Percentiles rank a stretch among this genome's conserved stretches.
These are phyloP conservation scores for Drosophila atripex DNA, from an alignment of 2,888 invertebrate species.

Conservation along the genomic window DNA sequence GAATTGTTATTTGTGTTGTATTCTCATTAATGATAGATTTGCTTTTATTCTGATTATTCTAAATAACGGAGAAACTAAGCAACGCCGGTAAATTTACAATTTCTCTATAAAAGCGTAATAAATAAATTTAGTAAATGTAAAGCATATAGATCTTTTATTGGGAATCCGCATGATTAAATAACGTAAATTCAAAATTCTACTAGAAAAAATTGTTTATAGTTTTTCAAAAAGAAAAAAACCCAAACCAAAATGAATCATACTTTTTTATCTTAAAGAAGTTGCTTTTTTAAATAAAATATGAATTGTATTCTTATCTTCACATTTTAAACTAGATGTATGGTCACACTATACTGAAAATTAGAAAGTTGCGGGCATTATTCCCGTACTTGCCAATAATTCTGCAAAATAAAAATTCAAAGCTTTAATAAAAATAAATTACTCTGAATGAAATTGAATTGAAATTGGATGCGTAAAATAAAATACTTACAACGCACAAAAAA, in stretches of 20 bases:
- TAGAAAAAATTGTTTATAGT: no score
- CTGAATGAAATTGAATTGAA: background rate
- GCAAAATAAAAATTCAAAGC: background rate
- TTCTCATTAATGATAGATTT: conserved; percentile 80
- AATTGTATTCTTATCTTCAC: no score
- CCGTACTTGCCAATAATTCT: background rate
- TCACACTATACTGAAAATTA: background rate
- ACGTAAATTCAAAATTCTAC: no score
- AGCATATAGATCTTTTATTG: background rate
- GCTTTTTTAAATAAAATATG: no score
- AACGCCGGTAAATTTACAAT: conserved; percentile 67
- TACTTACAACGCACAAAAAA: background rate
- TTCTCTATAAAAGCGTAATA: conserved; percentile 60
- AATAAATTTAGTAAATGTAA: conserved; percentile 69
- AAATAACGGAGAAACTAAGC: conserved; percentile 73
- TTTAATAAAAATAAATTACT: background rate
- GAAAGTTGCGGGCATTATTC: background rate
- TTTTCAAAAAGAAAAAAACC: no score
- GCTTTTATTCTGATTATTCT: conserved; percentile 80
- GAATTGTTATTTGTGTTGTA: conserved; percentile 69
- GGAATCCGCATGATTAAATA: background rate
- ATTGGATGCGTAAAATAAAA: background rate
- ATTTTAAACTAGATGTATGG: background rate
- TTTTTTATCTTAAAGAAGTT: no score
- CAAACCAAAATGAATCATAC: no score